A percentile compares a stretch with the other conserved stretches of the same genome.
phyloP scores from a whole-genome alignment of 2,797 vertebrate genomes.

The Odontamblyopus lacepedii region DNA sequence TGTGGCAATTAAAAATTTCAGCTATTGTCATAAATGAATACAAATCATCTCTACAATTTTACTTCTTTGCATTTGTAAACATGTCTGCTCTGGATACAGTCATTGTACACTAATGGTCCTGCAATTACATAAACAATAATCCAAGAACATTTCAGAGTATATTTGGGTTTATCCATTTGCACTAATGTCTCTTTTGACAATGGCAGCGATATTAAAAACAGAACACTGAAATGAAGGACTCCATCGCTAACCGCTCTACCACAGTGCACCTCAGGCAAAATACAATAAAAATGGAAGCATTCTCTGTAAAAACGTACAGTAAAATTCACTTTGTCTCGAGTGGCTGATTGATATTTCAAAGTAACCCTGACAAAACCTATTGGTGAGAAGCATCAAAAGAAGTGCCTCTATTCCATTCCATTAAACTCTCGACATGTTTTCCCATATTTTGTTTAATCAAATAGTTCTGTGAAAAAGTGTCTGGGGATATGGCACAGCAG shows the following conservation, averaged over 20 bases:
- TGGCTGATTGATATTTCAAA: slow-evolving; percentile 32
- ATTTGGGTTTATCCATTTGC: background rate
- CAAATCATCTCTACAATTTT: background rate
- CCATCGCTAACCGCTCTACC: background rate
- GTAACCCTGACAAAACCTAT: slow-evolving; percentile 22
- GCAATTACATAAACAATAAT: slow-evolving; percentile 4
- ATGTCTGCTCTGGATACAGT: slow-evolving; percentile 3
- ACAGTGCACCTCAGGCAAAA: background rate
- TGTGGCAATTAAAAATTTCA: background rate
- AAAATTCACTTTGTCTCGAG: background rate
- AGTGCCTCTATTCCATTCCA: slow-evolving; percentile 15
- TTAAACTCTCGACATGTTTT: slow-evolving; percentile 36
- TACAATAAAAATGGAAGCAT: background rate
- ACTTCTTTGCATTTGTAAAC: no score
- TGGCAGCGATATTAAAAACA: background rate
- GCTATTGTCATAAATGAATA: background rate
- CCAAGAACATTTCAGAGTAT: background rate
- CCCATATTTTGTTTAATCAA: slow-evolving; percentile 38
- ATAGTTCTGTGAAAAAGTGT: slow-evolving; percentile 45
- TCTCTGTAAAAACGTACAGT: background rate
- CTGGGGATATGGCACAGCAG: slow-evolving; percentile 40
- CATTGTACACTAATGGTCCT: background rate
- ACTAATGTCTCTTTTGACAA: background rate
- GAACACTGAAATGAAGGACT: background rate
- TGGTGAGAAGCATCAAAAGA: slow-evolving; percentile 36